Base-by-base conservation (phyloP, 2,113 vertebrate species). In the Amblyornis subalaris region DNA sequence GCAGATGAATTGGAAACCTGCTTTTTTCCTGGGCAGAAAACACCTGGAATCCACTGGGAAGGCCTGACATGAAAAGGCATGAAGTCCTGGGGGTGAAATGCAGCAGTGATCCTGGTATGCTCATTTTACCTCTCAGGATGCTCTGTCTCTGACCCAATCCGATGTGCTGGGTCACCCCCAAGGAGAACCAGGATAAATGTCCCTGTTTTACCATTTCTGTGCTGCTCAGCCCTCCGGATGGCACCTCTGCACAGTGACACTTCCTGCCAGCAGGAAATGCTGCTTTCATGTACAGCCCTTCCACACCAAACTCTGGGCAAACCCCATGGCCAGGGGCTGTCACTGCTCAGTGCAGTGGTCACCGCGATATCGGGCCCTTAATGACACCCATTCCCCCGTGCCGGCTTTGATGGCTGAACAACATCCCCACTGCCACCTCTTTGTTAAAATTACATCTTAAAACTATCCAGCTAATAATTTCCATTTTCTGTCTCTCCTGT, bases 361-460 rank as follows among this genome's bases (percentile, higher is more conserved):
- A 76, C 2, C 0, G 35, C 35, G 24, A n/a, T 9, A 48, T 17
- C 1, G 2, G n/a, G 40, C 40, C 38, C 28, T 40, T 7, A 38
- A 21, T n/a, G 45, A 45, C 36, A 38, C 38, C 33, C 42, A 29
- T 2, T 29, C 14, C 20, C 15, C n/a, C 1, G 4, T 16, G 38
- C 38, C 36, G 55, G 15, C 54, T 82, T 29, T 35, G 64, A n/a
- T 4, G 7, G 47, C 33, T 53, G 38, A 65, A 29, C 24, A 48
- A 13, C 50, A 15, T 24, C 14, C 16, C 31, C 45, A 33, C 54
- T 19, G 45, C 26, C 62, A 66, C 33, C 35, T 55, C 61, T 66
- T 31, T 6, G 26, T 36, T 36, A 36, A 36, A 75, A 51, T 44
- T 51, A 29, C 36, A 51, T 9, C 71, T 50, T 35, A 18, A 31